A percentile compares a stretch with the other conserved stretches of the same genome.
These are phyloP conservation scores for Chromis chromis DNA, from an alignment of 2,797 vertebrate genomes.

Conservation along the genomic window DNA sequence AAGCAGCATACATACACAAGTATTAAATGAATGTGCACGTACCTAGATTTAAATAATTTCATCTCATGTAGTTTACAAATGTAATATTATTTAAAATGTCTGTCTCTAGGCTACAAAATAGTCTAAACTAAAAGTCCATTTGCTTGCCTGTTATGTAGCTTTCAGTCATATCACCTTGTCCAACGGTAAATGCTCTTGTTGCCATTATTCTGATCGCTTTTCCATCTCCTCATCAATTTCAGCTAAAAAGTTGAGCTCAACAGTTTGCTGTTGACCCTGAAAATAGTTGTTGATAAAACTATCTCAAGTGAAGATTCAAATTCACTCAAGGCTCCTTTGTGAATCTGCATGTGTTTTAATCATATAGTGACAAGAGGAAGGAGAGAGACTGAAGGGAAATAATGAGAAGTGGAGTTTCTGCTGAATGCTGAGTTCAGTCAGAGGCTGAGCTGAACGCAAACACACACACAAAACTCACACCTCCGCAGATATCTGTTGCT, in stretches of 20 bases:
- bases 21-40: too few species aligned
- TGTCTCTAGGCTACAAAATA: too few species aligned
- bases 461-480: background rate
- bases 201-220: background rate
- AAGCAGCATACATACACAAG: too few species aligned
- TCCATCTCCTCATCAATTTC: background rate
- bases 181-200: background rate
- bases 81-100: too few species aligned
- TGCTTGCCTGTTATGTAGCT: background rate
- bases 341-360: background rate
- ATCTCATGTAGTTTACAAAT: too few species aligned
- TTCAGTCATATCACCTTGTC: too few species aligned
- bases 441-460: background rate
- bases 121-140: background rate
- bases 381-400: background rate
- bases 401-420: background rate
- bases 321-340: too few species aligned
- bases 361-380: background rate
- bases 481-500: background rate
- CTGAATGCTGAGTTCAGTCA: background rate
- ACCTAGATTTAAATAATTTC: too few species aligned
- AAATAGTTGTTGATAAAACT: background rate
- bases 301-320: background rate
- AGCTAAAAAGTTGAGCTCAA: background rate
- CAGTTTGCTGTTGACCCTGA: background rate